These are phyloP conservation scores for Drosophila peninsularis DNA, from an alignment of 2,888 invertebrate genomes.

Conservation along the genomic window DNA sequence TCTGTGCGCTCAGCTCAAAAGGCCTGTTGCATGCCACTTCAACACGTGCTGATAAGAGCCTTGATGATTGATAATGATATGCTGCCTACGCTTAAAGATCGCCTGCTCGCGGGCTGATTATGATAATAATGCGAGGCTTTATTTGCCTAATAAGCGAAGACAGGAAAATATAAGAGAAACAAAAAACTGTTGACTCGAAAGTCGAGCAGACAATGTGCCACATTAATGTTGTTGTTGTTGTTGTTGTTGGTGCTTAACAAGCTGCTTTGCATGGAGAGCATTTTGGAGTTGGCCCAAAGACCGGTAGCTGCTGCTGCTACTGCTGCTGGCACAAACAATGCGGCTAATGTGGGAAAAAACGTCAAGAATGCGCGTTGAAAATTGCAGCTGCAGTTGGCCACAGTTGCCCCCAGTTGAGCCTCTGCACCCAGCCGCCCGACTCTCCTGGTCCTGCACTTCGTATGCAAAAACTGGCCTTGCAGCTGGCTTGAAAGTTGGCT, in stretches of 20 bases:
- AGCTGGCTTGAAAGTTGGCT: conserved; percentile 34
- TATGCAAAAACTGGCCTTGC: conserved; percentile 72
- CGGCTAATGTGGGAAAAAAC: conserved; percentile 83
- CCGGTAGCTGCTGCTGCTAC: conserved; percentile 57
- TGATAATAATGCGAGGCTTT: conserved; percentile 74
- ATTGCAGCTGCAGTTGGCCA: conserved; percentile 50
- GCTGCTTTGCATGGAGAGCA: conserved; percentile 81
- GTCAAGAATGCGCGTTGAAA: conserved; percentile 79
- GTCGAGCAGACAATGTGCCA: conserved; percentile 71
- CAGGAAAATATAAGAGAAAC: background rate
- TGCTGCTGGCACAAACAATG: conserved; percentile 61
- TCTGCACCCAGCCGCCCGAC: background rate
- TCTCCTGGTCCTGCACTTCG: conserved; percentile 20
- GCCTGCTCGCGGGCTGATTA: conserved; percentile 38
- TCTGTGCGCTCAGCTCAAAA: conserved; percentile 20
- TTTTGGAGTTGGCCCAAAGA: conserved; percentile 35
- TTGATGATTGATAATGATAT: conserved; percentile 53
- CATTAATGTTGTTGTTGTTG: conserved; percentile 30
- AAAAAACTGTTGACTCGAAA: conserved; percentile 32
- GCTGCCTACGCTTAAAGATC: conserved; percentile 25
- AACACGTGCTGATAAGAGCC: conserved; percentile 40
- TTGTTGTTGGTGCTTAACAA: conserved; percentile 69
- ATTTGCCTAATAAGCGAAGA: conserved; percentile 73
- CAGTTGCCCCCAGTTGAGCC: conserved; percentile 6
- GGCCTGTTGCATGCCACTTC: conserved; percentile 17